phyloP scores from a whole-genome alignment of 1,140 invertebrate species.

The Nasonia longicornis region DNA sequence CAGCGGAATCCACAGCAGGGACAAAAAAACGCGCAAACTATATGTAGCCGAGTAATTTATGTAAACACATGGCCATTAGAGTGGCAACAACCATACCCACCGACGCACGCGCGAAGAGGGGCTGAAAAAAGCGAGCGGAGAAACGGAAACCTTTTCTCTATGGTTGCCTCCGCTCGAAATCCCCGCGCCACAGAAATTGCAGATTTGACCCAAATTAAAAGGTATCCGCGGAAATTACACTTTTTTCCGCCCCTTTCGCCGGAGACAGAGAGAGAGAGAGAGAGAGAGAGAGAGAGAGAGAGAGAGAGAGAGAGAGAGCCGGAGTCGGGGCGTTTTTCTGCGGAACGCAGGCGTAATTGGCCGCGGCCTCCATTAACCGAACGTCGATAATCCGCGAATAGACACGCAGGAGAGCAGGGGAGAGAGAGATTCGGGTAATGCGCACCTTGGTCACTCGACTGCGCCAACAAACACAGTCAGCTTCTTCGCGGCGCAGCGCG shows the following conservation, averaged over 20 bases:
- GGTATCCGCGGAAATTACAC: conserved; percentile 27
- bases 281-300: neutral
- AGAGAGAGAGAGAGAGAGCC: neutral
- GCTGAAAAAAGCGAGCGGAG: neutral
- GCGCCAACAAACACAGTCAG: neutral
- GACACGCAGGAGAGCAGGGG: neutral
- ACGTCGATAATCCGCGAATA: conserved; percentile 26
- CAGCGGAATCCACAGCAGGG: neutral
- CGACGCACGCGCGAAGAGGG: neutral
- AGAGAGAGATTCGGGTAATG: neutral
- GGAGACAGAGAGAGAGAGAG: neutral
- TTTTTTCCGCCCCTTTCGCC: neutral
- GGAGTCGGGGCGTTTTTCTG: neutral
- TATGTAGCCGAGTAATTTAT: conserved; percentile 34
- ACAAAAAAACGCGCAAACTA: neutral
- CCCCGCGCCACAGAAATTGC: neutral
- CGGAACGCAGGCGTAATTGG: neutral
- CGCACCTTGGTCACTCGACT: neutral
- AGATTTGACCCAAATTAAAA: conserved; percentile 36
- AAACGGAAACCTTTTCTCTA: conserved; percentile 2
- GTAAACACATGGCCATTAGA: conserved; percentile 32
- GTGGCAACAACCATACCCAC: neutral
- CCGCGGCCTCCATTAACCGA: neutral
- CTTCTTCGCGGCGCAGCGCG: neutral
- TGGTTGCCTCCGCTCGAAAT: neutral